phyloP scores from a whole-genome alignment of 2,888 invertebrate genomes.

The Synergus laeviventris region DNA sequence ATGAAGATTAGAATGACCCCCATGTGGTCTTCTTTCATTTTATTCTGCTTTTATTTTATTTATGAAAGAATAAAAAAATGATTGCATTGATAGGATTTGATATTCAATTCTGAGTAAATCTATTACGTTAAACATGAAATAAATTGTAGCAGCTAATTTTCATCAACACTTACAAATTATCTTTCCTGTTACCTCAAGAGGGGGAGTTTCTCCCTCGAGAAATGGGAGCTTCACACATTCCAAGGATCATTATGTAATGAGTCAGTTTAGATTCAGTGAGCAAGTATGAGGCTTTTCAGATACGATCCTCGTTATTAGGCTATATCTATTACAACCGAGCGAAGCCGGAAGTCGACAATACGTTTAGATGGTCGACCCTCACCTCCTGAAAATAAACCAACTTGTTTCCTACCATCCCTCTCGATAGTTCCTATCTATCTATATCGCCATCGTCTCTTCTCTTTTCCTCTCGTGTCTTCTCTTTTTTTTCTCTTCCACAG shows the following conservation, averaged over 20 bases:
- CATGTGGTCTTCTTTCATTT: not conserved
- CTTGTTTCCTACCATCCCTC: slow-evolving; percentile 22
- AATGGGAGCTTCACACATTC: slow-evolving; percentile 1
- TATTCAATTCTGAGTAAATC: no score
- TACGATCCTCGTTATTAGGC: slow-evolving; percentile 29
- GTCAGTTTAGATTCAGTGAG: slow-evolving; percentile 9
- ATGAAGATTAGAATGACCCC: slow-evolving; percentile 17
- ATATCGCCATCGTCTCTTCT: not conserved
- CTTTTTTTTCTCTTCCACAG: not conserved
- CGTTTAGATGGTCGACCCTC: slow-evolving; percentile 25
- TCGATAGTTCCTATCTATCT: slow-evolving; percentile 21
- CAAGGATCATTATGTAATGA: slow-evolving; percentile 7
- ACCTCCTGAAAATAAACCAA: slow-evolving; percentile 26
- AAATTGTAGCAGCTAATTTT: no score
- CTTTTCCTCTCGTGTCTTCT: not conserved
- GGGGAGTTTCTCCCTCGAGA: not conserved
- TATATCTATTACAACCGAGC: slow-evolving; percentile 21
- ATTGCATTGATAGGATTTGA: no score
- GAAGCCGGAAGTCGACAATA: slow-evolving; percentile 22
- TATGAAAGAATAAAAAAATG: not conserved
- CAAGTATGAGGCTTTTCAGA: slow-evolving; percentile 26
- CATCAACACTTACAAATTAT: not conserved
- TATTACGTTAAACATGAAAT: no score
- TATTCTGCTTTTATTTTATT: not conserved
- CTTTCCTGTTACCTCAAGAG: not conserved